phyloP scores from a whole-genome alignment of 2,888 invertebrate species.

The Endomychus coccineus region DNA sequence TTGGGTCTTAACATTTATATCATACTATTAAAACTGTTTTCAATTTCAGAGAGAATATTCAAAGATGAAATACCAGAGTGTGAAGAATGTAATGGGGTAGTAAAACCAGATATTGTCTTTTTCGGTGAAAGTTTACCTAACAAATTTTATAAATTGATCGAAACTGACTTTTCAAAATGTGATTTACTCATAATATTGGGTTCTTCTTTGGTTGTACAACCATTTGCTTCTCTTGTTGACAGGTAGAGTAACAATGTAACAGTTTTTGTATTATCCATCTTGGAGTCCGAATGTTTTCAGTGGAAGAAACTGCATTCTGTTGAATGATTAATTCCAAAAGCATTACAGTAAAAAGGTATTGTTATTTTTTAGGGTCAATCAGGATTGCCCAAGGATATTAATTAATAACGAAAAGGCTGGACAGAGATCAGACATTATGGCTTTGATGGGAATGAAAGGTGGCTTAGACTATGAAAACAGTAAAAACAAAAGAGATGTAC shows the following conservation, averaged over 20 bases:
- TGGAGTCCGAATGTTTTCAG: too few relatives aligned
- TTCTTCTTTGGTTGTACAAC: constrained; percentile 88
- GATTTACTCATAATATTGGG: constrained; percentile 93
- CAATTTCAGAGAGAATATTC: constrained; percentile 64
- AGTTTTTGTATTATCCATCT: too few relatives aligned
- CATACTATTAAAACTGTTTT: neutral
- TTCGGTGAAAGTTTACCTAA: constrained; percentile 87
- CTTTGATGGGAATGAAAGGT: constrained; percentile 44
- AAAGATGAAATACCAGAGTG: constrained; percentile 71
- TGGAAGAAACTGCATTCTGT: too few relatives aligned
- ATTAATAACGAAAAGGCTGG: constrained; percentile 80
- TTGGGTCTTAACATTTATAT: too few relatives aligned
- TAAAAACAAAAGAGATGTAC: constrained; percentile 64
- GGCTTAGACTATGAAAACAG: constrained; percentile 63
- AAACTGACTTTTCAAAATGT: constrained; percentile 73
- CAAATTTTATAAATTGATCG: constrained; percentile 62
- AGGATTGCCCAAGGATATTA: constrained; percentile 70
- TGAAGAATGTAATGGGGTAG: constrained; percentile 58
- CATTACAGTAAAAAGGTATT: too few relatives aligned
- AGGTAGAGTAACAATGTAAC: constrained; percentile 58
- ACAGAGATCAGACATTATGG: constrained; percentile 37
- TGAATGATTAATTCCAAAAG: too few relatives aligned
- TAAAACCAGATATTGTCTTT: constrained; percentile 94
- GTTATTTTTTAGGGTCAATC: constrained; percentile 49
- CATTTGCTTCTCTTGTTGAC: constrained; percentile 84